phyloP scores from a whole-genome alignment of 2,113 vertebrate species.

The Psittacara wagleri region DNA sequence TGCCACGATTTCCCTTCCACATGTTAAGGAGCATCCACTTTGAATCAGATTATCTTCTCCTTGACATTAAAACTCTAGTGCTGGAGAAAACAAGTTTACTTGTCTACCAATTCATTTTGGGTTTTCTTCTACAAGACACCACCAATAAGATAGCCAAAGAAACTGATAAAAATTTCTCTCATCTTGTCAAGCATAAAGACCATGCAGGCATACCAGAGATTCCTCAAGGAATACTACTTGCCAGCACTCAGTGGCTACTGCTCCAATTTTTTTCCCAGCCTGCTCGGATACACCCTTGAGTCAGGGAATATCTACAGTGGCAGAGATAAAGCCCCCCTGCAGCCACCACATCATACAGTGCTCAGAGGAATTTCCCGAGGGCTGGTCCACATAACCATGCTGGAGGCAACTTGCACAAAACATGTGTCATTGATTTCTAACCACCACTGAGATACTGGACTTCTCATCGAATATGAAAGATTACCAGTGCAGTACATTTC shows the following conservation, averaged over 20 bases:
- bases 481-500: not conserved
- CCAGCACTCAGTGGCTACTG: not conserved
- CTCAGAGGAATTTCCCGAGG: not conserved
- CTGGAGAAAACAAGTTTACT: not conserved
- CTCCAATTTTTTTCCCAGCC: not conserved
- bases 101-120: not conserved
- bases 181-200: not conserved
- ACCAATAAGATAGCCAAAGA: not conserved
- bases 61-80: not conserved
- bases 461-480: not conserved
- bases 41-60: not conserved
- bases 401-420: not conserved
- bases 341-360: not conserved
- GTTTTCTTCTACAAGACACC: not conserved
- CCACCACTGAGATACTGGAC: not conserved
- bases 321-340: not conserved
- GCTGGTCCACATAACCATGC: not conserved
- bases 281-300: not conserved
- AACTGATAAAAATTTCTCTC: not conserved
- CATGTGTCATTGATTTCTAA: not conserved
- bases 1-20: not conserved
- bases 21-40: not conserved
- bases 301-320: not conserved
- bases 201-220: not conserved
- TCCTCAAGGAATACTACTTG: not conserved